Base-by-base conservation (phyloP, 2,797 vertebrate genomes). In the Chromobotia macracanthus region DNA sequence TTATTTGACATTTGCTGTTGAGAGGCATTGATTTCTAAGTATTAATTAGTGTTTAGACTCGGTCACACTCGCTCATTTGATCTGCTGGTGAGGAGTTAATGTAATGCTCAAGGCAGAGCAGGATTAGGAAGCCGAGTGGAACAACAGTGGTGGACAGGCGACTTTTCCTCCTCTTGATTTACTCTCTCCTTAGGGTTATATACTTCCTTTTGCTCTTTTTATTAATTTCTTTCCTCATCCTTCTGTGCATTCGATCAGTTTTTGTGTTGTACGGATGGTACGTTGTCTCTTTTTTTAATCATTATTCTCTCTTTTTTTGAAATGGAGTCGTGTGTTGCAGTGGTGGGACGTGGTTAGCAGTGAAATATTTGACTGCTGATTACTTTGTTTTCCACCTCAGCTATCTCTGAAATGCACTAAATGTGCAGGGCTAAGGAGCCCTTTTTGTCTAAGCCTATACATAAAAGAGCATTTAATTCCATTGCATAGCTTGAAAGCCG, bases 1-100 rank as follows among this genome's bases (percentile, higher is more conserved):
- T 71, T 80, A 73, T 77, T 83, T 83, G 81, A 84, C 83, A 80
- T 80, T 74, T 66, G 63, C 31, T 77, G 86, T 81, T 74, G 89
- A 87, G 55, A 76, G 85, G 79, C 81, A 87, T 81, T 77, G 82
- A 79, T 87, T 82, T 87, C 91, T 88, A 92, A 91, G 90, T 88
- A 91, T 90, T 89, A 91, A 93, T 91, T 84, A 87, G 87, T 83
- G 82, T 92, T 92, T 92, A 88, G 90, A 88, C 81, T 89, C 90
- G 83, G 88, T 84, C 80, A 81, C 71, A 51, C 84, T 84, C 82
- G 86, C 81, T 80, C 87, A 89, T 88, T 84, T 89, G 82, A 86
- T 85, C 86, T 85, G 86, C 87, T 80, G 86, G 87, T 86, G 86
- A 81, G 82, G 80, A 83, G 76, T 85, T 91, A 91, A 92, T 90